phyloP scores from a whole-genome alignment of 2,113 vertebrate species.

The Nibea albiflora region DNA sequence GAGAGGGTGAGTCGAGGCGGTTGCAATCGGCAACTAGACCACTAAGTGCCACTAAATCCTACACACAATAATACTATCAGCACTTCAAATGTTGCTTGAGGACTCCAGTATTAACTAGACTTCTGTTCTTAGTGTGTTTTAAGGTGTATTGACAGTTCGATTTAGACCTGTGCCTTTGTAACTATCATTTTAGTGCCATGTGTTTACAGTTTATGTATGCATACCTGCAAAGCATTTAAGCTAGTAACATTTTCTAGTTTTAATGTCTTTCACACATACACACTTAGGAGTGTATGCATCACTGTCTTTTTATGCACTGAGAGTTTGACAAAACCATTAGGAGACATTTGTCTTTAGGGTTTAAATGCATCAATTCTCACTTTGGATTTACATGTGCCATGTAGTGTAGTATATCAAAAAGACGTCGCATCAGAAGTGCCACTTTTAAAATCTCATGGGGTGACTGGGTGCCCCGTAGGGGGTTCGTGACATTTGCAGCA shows the following conservation, averaged over 20 bases:
- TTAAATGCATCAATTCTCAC: slow-evolving; percentile 13
- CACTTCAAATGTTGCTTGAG: not conserved
- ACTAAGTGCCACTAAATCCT: not conserved
- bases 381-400: slow-evolving; percentile 21
- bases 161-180: not conserved
- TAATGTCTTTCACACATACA: not conserved
- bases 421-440: slow-evolving; percentile 1
- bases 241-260: not conserved
- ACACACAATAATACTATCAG: no score
- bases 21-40: no score
- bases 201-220: not conserved
- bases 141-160: not conserved
- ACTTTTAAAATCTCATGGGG: slow-evolving; percentile 36
- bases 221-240: not conserved
- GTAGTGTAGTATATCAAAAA: slow-evolving; percentile 12
- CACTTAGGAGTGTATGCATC: not conserved
- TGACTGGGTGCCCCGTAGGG: slow-evolving; percentile 29
- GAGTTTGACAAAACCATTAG: slow-evolving; percentile 7
- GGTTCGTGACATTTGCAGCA: slow-evolving; percentile 61
- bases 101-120: not conserved
- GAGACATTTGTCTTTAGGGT: slow-evolving; percentile 13
- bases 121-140: not conserved
- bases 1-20: no score
- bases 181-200: not conserved
- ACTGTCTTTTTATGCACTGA: not conserved